Conservation (phyloP, 1,140 invertebrate genomes). For the silkworm (Bombyx mori) region DNA sequence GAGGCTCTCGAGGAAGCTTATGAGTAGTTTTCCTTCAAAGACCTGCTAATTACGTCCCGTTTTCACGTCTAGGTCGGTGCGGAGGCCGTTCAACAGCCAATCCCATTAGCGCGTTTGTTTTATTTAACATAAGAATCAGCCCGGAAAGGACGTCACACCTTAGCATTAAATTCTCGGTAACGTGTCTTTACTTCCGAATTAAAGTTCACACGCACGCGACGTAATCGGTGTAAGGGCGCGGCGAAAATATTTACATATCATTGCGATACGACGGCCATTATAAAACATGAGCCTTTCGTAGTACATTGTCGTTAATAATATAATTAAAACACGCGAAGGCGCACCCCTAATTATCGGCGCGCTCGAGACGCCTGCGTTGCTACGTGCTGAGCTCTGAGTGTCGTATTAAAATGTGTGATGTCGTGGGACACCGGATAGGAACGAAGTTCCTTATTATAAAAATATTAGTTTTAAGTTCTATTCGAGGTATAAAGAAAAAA, state of each 20-base stretch:
- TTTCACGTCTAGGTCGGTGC: background rate
- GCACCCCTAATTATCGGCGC: slow-evolving; percentile 49
- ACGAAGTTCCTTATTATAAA: no score
- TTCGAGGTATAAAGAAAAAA: no score
- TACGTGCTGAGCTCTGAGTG: no score
- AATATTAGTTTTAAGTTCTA: no score
- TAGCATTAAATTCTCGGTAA: slow-evolving; percentile 47
- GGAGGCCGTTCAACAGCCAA: slow-evolving; percentile 14
- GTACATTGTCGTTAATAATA: slow-evolving; percentile 62
- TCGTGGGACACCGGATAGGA: no score
- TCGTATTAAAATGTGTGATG: no score
- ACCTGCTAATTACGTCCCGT: slow-evolving; percentile 56
- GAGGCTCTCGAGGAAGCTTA: slow-evolving; percentile 65
- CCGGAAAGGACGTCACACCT: slow-evolving; percentile 45
- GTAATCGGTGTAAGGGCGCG: slow-evolving; percentile 51
- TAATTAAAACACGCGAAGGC: slow-evolving; percentile 68
- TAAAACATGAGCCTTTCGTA: slow-evolving; percentile 64
- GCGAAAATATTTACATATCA: slow-evolving; percentile 67
- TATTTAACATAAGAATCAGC: slow-evolving; percentile 26
- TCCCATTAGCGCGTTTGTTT: slow-evolving; percentile 22
- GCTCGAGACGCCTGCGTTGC: slow-evolving; percentile 34
- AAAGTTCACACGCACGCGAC: slow-evolving; percentile 54
- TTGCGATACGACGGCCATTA: slow-evolving; percentile 59
- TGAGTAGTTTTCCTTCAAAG: slow-evolving; percentile 67
- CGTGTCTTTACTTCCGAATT: slow-evolving; percentile 57